A percentile compares a stretch with the other conserved stretches of the same genome.
Conservation (phyloP, 1,140 invertebrate species). For the Tetramorium simillimum region DNA sequence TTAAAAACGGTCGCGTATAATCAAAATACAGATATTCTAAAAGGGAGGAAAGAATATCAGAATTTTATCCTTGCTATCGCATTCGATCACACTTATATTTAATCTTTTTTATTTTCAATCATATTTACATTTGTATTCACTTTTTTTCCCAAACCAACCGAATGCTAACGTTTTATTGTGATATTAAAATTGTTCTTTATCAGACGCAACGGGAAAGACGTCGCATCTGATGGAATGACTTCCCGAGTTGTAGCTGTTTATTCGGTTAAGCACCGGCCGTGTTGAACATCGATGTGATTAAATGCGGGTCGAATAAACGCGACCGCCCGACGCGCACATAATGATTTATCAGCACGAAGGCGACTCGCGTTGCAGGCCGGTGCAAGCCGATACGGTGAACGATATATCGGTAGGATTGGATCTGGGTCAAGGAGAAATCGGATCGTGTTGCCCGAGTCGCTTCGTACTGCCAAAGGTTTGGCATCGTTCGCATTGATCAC, state of each 20-base stretch:
- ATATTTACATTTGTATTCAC: not conserved
- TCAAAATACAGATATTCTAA: not conserved
- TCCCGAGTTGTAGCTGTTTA: conserved; percentile 4
- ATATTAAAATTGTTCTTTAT: not conserved
- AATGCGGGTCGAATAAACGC: conserved; percentile 47
- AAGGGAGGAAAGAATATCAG: not conserved
- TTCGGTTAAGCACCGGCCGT: conserved; percentile 42
- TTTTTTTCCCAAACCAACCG: not conserved
- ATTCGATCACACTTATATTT: not conserved
- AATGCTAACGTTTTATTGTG: not conserved
- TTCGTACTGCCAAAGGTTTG: conserved; percentile 69
- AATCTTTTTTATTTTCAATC: too few relatives aligned
- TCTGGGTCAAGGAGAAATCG: conserved; percentile 76
- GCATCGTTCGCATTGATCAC: conserved; percentile 70
- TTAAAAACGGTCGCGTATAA: not conserved
- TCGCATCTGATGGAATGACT: not conserved
- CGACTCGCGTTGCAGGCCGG: conserved; percentile 59
- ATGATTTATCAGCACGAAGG: conserved; percentile 58
- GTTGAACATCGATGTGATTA: conserved; percentile 41
- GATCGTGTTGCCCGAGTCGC: conserved; percentile 65
- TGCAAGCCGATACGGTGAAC: conserved; percentile 61
- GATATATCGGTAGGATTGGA: conserved; percentile 66
- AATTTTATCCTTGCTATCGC: not conserved
- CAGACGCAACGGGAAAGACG: not conserved
- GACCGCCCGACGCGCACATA: conserved; percentile 40